A percentile compares a stretch with the other conserved stretches of the same genome.
Conservation (phyloP, 2,797 vertebrate species). For the Pseudochromis fuscus region DNA sequence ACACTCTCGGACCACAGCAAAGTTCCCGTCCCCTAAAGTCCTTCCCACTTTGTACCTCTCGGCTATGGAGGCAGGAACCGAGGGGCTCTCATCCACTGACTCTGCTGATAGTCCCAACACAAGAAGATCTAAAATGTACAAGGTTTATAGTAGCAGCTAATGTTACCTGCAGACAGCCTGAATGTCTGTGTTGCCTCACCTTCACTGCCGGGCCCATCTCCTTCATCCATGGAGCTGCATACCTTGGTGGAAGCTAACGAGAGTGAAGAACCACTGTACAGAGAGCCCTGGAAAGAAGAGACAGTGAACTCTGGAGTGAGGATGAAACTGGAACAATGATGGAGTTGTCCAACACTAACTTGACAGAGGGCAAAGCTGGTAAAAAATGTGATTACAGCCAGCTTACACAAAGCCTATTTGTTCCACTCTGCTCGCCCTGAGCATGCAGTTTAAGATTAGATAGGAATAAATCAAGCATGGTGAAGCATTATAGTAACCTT, state of each 20-base stretch:
- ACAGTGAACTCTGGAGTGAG: not conserved
- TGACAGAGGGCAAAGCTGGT: constrained; percentile 26
- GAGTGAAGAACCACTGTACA: constrained; percentile 95
- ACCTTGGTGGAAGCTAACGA: constrained; percentile 98
- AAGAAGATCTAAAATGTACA: constrained; percentile 1
- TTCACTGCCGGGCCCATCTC: constrained; percentile 90
- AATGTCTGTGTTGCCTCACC: constrained; percentile 76
- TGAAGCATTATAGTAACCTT: constrained; percentile 18
- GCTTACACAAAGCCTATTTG: constrained; percentile 39
- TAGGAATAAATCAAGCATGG: constrained; percentile 30
- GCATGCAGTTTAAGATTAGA: constrained; percentile 33
- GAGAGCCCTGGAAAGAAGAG: constrained; percentile 88
- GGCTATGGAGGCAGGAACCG: constrained; percentile 92
- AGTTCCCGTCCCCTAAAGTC: constrained; percentile 96
- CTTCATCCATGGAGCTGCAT: constrained; percentile 98
- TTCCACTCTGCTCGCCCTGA: constrained; percentile 20
- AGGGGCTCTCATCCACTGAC: constrained; percentile 88
- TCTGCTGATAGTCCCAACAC: constrained; percentile 83
- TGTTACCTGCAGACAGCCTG: not conserved
- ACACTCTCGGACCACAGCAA: constrained; percentile 97
- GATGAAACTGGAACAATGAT: constrained; percentile 12
- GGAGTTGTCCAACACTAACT: constrained; percentile 27
- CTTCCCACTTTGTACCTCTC: constrained; percentile 97
- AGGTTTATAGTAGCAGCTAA: no score
- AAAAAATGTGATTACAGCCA: constrained; percentile 44